Evolutionary conservation across 2,797 vertebrate genomes (phyloP).

Genomic region (Acipenser ruthenus): DNA sequence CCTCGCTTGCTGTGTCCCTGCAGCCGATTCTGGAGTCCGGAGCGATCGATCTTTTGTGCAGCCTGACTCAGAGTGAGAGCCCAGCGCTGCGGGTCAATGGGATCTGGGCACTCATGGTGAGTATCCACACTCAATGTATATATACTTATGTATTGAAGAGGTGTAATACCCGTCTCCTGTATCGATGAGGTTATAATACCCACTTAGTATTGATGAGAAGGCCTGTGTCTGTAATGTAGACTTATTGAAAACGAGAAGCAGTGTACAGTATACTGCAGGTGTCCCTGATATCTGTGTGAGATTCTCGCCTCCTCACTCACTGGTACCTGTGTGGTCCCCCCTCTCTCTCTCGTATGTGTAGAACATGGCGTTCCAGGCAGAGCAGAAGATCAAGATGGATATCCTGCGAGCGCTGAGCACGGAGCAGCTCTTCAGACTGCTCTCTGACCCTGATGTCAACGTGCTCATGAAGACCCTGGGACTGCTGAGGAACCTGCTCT

Average conservation of each 20-base stretch:
- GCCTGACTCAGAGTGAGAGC: slow-evolving; percentile 94
- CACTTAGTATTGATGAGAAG: no score
- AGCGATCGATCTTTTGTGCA: slow-evolving; percentile 93
- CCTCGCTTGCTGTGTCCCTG: slow-evolving; percentile 5
- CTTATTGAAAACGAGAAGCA: no score
- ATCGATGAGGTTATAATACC: no score
- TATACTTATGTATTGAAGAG: neutral
- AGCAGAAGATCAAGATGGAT: slow-evolving; percentile 97
- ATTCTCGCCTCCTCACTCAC: slow-evolving; percentile 15
- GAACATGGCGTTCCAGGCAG: slow-evolving; percentile 98
- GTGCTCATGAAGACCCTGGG: slow-evolving; percentile 97
- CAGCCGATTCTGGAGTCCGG: slow-evolving; percentile 97
- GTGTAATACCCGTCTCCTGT: no score
- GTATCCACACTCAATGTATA: slow-evolving; percentile 21
- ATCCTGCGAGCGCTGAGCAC: slow-evolving; percentile 89
- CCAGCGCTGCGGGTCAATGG: slow-evolving; percentile 92
- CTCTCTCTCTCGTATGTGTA: slow-evolving; percentile 38
- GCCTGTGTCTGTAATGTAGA: no score
- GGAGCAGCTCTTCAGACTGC: slow-evolving; percentile 88
- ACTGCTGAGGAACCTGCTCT: slow-evolving; percentile 89
- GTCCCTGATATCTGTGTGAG: no score
- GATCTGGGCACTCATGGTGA: slow-evolving; percentile 98
- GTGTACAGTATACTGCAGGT: no score
- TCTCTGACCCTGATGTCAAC: slow-evolving; percentile 91
- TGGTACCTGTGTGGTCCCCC: slow-evolving; percentile 24